Evolutionary conservation across 1,140 invertebrate species (phyloP).

Genomic region (Maconellicoccus hirsutus): DNA sequence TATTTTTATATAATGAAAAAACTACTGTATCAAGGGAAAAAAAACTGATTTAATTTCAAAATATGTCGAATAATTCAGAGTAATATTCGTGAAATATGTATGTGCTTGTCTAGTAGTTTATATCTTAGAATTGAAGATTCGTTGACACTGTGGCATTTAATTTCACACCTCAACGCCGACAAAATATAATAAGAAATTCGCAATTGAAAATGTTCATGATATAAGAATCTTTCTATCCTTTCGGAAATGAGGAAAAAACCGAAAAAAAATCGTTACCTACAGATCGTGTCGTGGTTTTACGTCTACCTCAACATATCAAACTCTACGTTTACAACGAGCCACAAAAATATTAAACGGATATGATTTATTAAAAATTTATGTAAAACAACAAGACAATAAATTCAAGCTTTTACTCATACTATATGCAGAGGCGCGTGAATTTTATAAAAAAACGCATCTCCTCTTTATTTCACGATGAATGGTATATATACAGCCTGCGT

Average conservation of each 20-base stretch:
- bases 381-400: background rate
- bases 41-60: too few relatives aligned
- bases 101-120: background rate
- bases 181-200: background rate
- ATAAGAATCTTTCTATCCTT: background rate
- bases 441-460: background rate
- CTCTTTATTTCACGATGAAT: too few relatives aligned
- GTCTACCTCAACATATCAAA: too few relatives aligned
- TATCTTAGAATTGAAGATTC: background rate
- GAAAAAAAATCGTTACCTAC: background rate
- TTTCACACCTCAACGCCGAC: background rate
- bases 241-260: too few relatives aligned
- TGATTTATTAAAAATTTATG: background rate
- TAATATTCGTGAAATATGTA: background rate
- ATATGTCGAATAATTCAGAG: background rate
- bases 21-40: too few relatives aligned
- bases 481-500: background rate
- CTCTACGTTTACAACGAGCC: too few relatives aligned
- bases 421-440: background rate
- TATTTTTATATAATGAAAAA: too few relatives aligned
- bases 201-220: slow-evolving; percentile 10
- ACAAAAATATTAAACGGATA: too few relatives aligned
- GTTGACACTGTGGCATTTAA: background rate
- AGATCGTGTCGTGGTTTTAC: background rate
- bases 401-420: background rate